phyloP scores from a whole-genome alignment of 2,113 vertebrate genomes.

The Peromyscus californicus region DNA sequence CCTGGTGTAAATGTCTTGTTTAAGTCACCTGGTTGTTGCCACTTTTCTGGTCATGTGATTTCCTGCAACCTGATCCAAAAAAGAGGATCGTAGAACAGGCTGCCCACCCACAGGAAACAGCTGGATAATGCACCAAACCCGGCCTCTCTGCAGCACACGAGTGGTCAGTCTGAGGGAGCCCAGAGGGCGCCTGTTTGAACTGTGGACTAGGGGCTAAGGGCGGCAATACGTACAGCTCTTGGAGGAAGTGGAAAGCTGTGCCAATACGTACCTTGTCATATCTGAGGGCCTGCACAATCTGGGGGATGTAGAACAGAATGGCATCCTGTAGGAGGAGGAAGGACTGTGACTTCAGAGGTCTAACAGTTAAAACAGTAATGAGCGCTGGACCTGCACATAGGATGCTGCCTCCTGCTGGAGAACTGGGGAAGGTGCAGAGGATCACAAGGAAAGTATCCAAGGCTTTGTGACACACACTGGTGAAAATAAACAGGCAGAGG shows the following conservation, averaged over 20 bases:
- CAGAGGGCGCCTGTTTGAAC: not conserved
- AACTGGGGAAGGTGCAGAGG: not conserved
- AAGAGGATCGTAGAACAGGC: not conserved
- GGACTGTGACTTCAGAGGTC: not conserved
- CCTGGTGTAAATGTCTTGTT: not conserved
- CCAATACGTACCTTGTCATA: conserved; percentile 91
- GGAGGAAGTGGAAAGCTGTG: not conserved
- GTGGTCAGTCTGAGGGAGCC: not conserved
- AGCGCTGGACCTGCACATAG: not conserved
- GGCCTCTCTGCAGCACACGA: not conserved
- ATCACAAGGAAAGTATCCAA: not conserved
- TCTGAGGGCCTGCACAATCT: conserved; percentile 97
- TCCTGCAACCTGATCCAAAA: not conserved
- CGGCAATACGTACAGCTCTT: not conserved
- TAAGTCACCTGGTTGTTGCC: not conserved
- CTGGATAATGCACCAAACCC: not conserved
- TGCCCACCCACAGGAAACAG: not conserved
- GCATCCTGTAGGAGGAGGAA: conserved; percentile 90
- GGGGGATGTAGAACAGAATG: conserved; percentile 99
- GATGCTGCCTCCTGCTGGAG: not conserved
- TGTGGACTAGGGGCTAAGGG: not conserved
- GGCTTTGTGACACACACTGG: not conserved
- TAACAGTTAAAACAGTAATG: not conserved
- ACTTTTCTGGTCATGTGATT: not conserved
- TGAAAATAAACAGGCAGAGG: not conserved